phyloP scores from a whole-genome alignment of 2,113 vertebrate genomes.

The Engraulis encrasicolus region DNA sequence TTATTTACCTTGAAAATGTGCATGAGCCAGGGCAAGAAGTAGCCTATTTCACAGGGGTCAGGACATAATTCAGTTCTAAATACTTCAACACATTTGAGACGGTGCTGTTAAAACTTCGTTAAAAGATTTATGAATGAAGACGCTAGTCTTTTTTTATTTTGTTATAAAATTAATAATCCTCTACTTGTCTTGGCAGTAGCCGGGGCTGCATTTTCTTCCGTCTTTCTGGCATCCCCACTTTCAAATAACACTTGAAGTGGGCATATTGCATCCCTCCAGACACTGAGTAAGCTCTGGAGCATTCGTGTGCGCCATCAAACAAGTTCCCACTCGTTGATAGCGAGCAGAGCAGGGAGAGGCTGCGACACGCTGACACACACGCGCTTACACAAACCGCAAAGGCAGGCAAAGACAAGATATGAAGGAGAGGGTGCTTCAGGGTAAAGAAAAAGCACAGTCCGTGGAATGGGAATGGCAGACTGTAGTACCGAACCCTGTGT shows the following conservation, averaged over 20 bases:
- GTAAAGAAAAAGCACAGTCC: slow-evolving; percentile 48
- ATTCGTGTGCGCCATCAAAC: slow-evolving; percentile 73
- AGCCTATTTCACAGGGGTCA: no score
- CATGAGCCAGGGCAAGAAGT: no score
- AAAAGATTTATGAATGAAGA: no score
- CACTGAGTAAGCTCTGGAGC: slow-evolving; percentile 70
- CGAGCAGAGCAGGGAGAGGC: slow-evolving; percentile 56
- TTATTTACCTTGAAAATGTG: no score
- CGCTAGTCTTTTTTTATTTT: no score
- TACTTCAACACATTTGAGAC: no score
- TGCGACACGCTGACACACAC: slow-evolving; percentile 45
- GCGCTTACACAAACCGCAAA: slow-evolving; percentile 59
- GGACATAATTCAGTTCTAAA: no score
- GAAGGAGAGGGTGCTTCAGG: slow-evolving; percentile 51
- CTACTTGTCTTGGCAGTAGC: slow-evolving; percentile 11
- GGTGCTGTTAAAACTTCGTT: no score
- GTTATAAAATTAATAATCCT: no score
- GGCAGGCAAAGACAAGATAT: slow-evolving; percentile 53
- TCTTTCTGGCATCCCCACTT: not conserved
- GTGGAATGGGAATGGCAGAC: slow-evolving; percentile 18
- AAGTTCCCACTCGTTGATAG: slow-evolving; percentile 77
- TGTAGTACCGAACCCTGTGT: not conserved
- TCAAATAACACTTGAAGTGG: not conserved
- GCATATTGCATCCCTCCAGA: not conserved
- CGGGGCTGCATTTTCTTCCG: not conserved